A percentile compares a stretch with the other conserved stretches of the same genome.
These are phyloP conservation scores for Odontophorus gujanensis DNA, from an alignment of 2,113 vertebrate species.

Conservation along the genomic window DNA sequence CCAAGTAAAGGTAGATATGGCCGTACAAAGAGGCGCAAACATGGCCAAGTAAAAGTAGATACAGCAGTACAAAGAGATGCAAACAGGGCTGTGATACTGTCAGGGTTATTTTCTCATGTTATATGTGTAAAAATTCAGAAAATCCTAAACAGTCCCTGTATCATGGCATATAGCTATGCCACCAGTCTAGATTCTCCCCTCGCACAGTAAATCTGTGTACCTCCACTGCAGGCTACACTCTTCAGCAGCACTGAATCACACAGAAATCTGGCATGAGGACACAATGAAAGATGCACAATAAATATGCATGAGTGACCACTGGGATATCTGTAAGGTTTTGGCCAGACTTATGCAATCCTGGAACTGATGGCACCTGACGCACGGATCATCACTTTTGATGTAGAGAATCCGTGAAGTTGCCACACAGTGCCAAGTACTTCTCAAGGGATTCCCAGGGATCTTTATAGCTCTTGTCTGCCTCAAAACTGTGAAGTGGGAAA, in stretches of 20 bases:
- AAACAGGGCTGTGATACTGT: neutral
- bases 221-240: neutral
- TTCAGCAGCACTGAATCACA: neutral
- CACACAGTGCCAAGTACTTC: neutral
- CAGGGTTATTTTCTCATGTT: neutral
- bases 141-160: neutral
- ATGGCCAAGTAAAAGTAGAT: neutral
- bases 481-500: neutral
- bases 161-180: neutral
- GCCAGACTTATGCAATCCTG: neutral
- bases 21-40: too few relatives aligned
- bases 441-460: neutral
- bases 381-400: neutral
- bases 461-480: neutral
- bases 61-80: neutral
- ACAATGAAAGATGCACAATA: neutral
- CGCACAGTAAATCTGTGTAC: neutral
- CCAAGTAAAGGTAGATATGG: neutral
- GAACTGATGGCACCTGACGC: neutral
- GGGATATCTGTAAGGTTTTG: neutral
- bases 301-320: neutral
- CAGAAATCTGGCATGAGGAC: neutral
- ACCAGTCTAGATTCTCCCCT: neutral
- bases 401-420: neutral
- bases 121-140: neutral